Evolutionary conservation across 2,797 vertebrate species (phyloP).

Genomic region (Furcifer pardalis): DNA sequence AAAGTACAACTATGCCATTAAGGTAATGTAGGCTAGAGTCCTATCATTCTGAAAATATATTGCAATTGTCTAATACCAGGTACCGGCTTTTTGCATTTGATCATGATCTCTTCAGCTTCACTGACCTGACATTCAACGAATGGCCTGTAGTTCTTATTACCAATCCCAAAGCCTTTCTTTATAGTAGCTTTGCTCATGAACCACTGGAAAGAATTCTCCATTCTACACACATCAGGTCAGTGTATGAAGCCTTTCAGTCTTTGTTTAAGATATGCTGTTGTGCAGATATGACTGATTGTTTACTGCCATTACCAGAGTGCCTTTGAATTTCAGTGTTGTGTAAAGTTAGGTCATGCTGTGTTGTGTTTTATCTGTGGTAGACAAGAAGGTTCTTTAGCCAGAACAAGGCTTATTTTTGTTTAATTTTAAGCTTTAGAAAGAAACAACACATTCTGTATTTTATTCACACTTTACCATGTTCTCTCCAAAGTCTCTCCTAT

Average conservation of each 20-base stretch:
- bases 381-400: not conserved
- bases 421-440: not conserved
- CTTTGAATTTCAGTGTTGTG: slow-evolving; percentile 37
- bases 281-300: not conserved
- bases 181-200: slow-evolving; percentile 87
- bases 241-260: slow-evolving; percentile 29
- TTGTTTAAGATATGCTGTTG: not conserved
- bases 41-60: not conserved
- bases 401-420: not conserved
- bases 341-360: too few species aligned
- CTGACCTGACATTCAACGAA: slow-evolving; percentile 87
- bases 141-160: slow-evolving; percentile 96
- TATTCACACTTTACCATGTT: not conserved
- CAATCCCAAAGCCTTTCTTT: slow-evolving; percentile 93
- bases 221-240: slow-evolving; percentile 94
- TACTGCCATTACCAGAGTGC: not conserved
- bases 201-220: slow-evolving; percentile 84
- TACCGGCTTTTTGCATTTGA: slow-evolving; percentile 93
- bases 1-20: slow-evolving; percentile 12
- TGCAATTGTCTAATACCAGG: slow-evolving; percentile 71
- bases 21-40: not conserved
- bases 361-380: too few species aligned
- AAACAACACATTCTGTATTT: not conserved
- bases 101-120: slow-evolving; percentile 94
- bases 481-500: not conserved